A percentile compares a stretch with the other conserved stretches of the same genome.
phyloP scores from a whole-genome alignment of 2,888 invertebrate genomes.

The Odontothrips loti region DNA sequence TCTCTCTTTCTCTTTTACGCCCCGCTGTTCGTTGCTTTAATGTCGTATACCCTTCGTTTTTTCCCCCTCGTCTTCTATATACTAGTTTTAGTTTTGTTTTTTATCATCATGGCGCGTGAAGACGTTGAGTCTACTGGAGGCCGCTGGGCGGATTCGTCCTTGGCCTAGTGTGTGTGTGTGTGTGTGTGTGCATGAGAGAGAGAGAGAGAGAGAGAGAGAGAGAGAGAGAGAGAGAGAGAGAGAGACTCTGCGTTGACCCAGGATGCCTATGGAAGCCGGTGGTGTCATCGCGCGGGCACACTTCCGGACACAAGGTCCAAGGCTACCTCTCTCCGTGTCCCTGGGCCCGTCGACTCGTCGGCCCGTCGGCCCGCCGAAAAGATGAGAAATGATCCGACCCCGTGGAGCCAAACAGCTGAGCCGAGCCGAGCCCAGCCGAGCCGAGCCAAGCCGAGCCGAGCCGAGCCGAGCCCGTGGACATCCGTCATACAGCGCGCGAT shows the following conservation, averaged over 20 bases:
- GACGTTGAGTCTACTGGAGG: neutral
- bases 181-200: no score
- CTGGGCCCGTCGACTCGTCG: no score
- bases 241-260: neutral
- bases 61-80: neutral
- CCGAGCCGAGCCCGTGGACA: neutral
- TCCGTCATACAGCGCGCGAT: neutral
- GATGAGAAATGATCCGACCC: neutral
- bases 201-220: neutral
- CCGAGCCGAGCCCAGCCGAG: neutral
- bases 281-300: neutral
- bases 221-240: no score
- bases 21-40: neutral
- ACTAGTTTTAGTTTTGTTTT: neutral
- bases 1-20: neutral
- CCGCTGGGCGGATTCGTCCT: neutral
- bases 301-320: neutral
- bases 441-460: neutral
- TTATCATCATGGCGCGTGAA: neutral
- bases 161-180: slow-evolving; percentile 4
- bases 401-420: neutral
- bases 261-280: neutral
- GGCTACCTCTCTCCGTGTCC: neutral
- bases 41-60: neutral
- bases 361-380: no score